phyloP scores from a whole-genome alignment of 1,140 invertebrate species.

The Sminthurides bifidus region DNA sequence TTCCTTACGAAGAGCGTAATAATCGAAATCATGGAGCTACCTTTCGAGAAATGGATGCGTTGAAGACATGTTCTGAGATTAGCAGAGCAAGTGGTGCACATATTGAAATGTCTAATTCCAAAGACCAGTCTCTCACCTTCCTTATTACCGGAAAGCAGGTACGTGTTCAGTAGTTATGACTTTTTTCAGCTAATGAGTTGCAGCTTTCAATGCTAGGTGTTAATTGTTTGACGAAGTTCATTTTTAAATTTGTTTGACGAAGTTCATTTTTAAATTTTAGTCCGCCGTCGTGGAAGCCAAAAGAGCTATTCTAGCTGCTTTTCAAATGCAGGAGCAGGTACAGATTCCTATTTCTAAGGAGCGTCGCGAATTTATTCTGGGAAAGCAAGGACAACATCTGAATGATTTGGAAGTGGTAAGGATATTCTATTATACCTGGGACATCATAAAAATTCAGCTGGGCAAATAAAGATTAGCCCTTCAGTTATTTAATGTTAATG shows the following conservation, averaged over 20 bases:
- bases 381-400: slow-evolving; percentile 77
- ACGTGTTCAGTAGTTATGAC: too few relatives aligned
- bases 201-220: too few relatives aligned
- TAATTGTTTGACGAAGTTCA: too few relatives aligned
- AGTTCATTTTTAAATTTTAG: too few relatives aligned
- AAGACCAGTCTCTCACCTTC: slow-evolving; percentile 92
- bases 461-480: too few relatives aligned
- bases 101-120: slow-evolving; percentile 89
- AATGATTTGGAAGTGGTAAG: slow-evolving; percentile 66
- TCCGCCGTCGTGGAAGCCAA: slow-evolving; percentile 77
- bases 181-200: too few relatives aligned
- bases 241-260: too few relatives aligned
- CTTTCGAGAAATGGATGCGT: slow-evolving; percentile 73
- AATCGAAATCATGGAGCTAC: slow-evolving; percentile 67
- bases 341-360: slow-evolving; percentile 82
- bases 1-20: slow-evolving; percentile 75
- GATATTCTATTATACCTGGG: too few relatives aligned
- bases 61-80: slow-evolving; percentile 75
- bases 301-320: slow-evolving; percentile 70
- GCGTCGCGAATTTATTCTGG: slow-evolving; percentile 85
- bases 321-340: slow-evolving; percentile 67
- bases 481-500: neutral
- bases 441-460: too few relatives aligned
- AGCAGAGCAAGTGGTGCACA: slow-evolving; percentile 82
- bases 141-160: slow-evolving; percentile 73